Base-by-base conservation (phyloP, 2,113 vertebrate species). In the Pedetes capensis region DNA sequence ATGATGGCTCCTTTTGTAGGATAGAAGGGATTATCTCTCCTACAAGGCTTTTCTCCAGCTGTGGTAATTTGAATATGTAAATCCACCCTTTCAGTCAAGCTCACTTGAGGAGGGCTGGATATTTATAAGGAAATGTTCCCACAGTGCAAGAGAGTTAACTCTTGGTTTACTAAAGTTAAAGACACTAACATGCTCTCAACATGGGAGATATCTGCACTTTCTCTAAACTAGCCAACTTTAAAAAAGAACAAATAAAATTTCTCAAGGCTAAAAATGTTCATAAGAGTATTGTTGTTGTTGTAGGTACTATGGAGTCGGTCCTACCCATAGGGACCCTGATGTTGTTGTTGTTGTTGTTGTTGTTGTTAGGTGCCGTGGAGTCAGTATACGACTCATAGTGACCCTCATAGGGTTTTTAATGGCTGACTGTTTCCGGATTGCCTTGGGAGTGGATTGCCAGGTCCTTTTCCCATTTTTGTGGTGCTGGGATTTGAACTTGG, bases 81-180 rank as follows among this genome's bases (percentile, higher is more conserved):
- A 94, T 87, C 64, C 23, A 87, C 27, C 57, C 39, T 72, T 87
- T 75, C 32, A 51, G 25, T 79, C 44, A 74, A 72, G 63, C 44
- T 87, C 23, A 29, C 64, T 93, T 84, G 80, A 92, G 68, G 49
- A 82, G 57, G 59, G 42, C 17, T 39, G 64, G 44, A 34, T 79
- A 55, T 95, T 85, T 83, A 72, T 47, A 87, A 92, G 53, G 18
- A 92, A 90, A 57, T 63, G 82, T 84, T 88, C 75, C 61, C 27
- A 64, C 2, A 87, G 44, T 42, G 29, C 2, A 12, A 7, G 47
- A n/a, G 25, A 80, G n/a, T 84, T 83, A 87, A 91, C 6, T 87
- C 71, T 86, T 89, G 23, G 10, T 39, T 89, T 68, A 37, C 68
- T 82, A 51, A 71, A 22, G 4, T 84, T 87, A 64, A 53, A 64